Evolutionary conservation across 2,888 invertebrate genomes (phyloP).

Genomic region (Tiphia femorata): DNA sequence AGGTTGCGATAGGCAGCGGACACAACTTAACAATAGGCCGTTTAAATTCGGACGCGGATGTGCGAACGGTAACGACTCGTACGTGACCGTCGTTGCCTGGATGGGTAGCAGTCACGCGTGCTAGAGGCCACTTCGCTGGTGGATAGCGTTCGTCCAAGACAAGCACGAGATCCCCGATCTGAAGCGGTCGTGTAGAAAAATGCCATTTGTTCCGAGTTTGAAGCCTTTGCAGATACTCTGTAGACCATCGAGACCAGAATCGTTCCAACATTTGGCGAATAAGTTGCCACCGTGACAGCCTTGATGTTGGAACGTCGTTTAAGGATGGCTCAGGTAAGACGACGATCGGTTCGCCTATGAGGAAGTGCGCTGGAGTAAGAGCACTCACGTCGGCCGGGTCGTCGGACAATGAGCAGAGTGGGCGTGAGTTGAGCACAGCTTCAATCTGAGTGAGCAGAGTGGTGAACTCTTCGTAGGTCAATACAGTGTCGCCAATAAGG

Average conservation of each 20-base stretch:
- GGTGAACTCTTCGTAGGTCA: not conserved
- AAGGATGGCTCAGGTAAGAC: constrained; percentile 42
- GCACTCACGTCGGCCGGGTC: not conserved
- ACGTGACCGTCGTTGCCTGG: constrained; percentile 47
- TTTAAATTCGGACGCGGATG: constrained; percentile 23
- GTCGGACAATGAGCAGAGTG: not conserved
- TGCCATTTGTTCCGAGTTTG: constrained; percentile 22
- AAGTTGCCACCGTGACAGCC: constrained; percentile 28
- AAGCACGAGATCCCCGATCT: constrained; percentile 16
- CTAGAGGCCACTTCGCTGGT: constrained; percentile 38
- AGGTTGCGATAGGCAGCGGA: too few relatives aligned
- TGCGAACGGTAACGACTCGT: constrained; percentile 36
- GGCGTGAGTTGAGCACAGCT: not conserved
- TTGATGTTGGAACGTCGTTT: constrained; percentile 18
- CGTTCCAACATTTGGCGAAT: not conserved
- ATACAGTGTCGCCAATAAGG: not conserved
- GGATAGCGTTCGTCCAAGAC: constrained; percentile 24
- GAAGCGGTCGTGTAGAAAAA: too few relatives aligned
- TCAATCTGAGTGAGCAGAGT: not conserved
- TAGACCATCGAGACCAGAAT: constrained; percentile 22
- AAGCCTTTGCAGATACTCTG: constrained; percentile 12
- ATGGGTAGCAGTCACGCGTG: constrained; percentile 24
- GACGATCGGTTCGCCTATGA: constrained; percentile 21
- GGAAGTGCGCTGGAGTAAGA: not conserved
- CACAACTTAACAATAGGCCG: constrained; percentile 35